Conservation (phyloP, 1,140 invertebrate species). For the Pseudobourletiella spinata region DNA sequence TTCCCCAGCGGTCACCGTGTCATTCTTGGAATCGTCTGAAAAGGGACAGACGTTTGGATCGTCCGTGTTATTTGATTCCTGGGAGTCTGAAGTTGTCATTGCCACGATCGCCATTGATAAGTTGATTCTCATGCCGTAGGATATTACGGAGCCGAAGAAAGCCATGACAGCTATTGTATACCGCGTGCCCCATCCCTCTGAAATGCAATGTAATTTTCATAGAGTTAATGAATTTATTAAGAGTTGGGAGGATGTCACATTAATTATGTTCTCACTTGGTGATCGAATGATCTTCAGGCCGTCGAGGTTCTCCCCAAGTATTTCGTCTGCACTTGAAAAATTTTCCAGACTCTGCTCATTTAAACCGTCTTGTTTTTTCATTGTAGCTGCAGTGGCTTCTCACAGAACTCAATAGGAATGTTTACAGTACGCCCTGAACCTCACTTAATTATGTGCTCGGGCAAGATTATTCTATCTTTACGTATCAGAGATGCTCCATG, state of each 20-base stretch:
- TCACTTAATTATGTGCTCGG: too few species aligned
- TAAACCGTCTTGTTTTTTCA: not conserved
- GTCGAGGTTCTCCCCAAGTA: not conserved
- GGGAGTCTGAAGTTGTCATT: not conserved
- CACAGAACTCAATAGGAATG: too few species aligned
- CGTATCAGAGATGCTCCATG: too few species aligned
- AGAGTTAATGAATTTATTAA: too few species aligned
- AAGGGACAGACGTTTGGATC: not conserved
- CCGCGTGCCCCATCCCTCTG: slow-evolving; percentile 20
- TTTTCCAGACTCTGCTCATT: not conserved
- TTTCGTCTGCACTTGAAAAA: not conserved
- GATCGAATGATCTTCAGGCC: too few species aligned
- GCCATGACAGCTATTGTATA: slow-evolving; percentile 20
- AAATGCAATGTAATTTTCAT: too few species aligned
- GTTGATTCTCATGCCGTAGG: slow-evolving; percentile 82
- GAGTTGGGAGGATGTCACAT: too few species aligned
- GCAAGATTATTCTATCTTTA: too few species aligned
- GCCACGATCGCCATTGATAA: slow-evolving; percentile 55
- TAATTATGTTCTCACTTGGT: too few species aligned
- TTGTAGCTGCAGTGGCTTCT: too few species aligned
- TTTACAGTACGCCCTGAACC: too few species aligned
- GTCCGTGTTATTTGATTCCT: not conserved
- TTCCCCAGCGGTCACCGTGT: slow-evolving; percentile 48
- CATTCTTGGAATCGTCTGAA: not conserved
- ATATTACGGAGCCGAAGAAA: slow-evolving; percentile 69